A percentile compares a stretch with the other conserved stretches of the same genome.
phyloP scores from a whole-genome alignment of 1,140 invertebrate species.

The Akabosia matsudoensis region DNA sequence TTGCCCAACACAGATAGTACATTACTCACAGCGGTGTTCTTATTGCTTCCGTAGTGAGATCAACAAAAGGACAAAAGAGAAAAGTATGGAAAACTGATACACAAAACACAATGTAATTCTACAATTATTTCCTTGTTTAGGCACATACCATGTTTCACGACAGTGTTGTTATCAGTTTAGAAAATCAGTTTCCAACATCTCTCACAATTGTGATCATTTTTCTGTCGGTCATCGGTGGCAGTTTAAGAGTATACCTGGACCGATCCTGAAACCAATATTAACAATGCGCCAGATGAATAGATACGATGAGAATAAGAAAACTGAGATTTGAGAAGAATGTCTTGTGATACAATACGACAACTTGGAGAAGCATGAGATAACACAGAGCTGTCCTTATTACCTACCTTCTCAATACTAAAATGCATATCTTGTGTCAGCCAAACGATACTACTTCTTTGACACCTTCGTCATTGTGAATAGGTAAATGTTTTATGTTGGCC shows the following conservation, averaged over 20 bases:
- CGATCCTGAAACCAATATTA: slow-evolving; percentile 11
- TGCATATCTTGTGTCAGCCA: no score
- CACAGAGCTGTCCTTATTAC: no score
- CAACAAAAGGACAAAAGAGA: slow-evolving; percentile 18
- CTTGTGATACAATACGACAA: background rate
- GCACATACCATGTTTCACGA: slow-evolving; percentile 6
- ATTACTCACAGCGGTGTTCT: background rate
- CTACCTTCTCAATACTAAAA: no score
- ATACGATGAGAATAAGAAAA: background rate
- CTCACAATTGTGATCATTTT: no score
- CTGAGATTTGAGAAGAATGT: background rate
- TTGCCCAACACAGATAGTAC: background rate
- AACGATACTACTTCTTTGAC: slow-evolving; percentile 12
- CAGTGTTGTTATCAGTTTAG: no score
- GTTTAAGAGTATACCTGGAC: no score
- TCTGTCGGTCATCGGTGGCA: no score
- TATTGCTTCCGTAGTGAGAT: background rate
- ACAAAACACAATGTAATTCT: slow-evolving; percentile 8
- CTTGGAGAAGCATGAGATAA: background rate
- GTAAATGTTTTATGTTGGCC: slow-evolving; percentile 18
- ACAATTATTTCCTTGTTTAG: slow-evolving; percentile 16
- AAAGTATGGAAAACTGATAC: slow-evolving; percentile 13
- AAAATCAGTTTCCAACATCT: no score
- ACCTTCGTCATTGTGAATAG: slow-evolving; percentile 12
- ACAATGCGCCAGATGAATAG: background rate